These are phyloP conservation scores for Reinhardtius hippoglossoides DNA, from an alignment of 2,113 vertebrate genomes.

Conservation along the genomic window DNA sequence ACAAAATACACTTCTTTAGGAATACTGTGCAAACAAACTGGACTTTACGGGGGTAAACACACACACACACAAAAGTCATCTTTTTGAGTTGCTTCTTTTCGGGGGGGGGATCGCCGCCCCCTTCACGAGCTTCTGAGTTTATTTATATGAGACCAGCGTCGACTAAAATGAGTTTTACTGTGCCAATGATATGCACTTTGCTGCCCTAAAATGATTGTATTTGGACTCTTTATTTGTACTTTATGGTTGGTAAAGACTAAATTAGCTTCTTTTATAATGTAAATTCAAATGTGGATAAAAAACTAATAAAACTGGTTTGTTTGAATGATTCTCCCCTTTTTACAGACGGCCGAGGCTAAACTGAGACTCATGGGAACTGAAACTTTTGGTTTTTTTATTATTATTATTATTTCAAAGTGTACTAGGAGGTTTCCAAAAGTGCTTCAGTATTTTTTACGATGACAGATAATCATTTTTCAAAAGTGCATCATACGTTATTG, in stretches of 20 bases:
- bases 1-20: constrained; percentile 69
- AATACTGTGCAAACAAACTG: constrained; percentile 62
- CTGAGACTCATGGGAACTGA: constrained; percentile 56
- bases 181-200: constrained; percentile 81
- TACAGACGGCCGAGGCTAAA: constrained; percentile 55
- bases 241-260: constrained; percentile 71
- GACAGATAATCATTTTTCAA: constrained; percentile 77
- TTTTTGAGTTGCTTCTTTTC: constrained; percentile 66
- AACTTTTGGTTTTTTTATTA: background rate
- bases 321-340: constrained; percentile 59
- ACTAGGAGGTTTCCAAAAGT: constrained; percentile 52
- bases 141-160: constrained; percentile 80
- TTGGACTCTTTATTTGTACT: constrained; percentile 67
- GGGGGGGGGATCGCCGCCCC: constrained; percentile 35
- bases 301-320: constrained; percentile 62
- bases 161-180: constrained; percentile 70
- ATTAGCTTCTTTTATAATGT: constrained; percentile 68
- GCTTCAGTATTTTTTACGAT: constrained; percentile 69
- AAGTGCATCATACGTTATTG: constrained; percentile 79
- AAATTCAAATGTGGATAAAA: constrained; percentile 65
- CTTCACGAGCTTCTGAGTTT: constrained; percentile 69
- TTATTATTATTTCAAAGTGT: constrained; percentile 35
- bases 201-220: constrained; percentile 74
- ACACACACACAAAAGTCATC: constrained; percentile 25
- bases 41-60: constrained; percentile 55